Percentiles rank a stretch among this genome's conserved stretches.
These are phyloP conservation scores for Cirrhinus molitorella DNA, from an alignment of 2,797 vertebrate species.

Conservation along the genomic window DNA sequence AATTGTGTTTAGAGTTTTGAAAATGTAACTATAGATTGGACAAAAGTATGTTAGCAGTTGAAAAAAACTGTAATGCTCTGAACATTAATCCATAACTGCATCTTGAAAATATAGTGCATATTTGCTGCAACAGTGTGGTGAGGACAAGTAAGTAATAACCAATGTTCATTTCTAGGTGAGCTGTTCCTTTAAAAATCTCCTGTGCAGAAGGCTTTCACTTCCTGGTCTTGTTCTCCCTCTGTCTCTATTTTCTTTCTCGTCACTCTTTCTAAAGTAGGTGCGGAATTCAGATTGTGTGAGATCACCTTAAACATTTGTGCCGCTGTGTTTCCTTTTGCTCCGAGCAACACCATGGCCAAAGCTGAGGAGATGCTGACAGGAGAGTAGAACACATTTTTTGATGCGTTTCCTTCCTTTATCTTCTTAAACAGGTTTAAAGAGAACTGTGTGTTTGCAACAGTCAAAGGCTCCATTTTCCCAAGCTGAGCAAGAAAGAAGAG, in stretches of 20 bases:
- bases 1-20: no score
- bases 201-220: background rate
- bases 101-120: background rate
- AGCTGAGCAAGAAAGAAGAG: background rate
- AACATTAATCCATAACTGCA: background rate
- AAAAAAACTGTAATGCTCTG: no score
- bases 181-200: background rate
- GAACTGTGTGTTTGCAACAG: constrained; percentile 76
- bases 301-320: constrained; percentile 85
- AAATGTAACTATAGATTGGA: no score
- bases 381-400: constrained; percentile 83
- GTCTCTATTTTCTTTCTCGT: background rate
- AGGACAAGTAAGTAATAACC: background rate
- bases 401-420: constrained; percentile 68
- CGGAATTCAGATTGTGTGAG: no score
- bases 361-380: constrained; percentile 89
- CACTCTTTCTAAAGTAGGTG: constrained; percentile 18
- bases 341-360: constrained; percentile 86
- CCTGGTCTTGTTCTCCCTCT: background rate
- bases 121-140: background rate
- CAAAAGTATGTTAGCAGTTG: no score
- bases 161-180: background rate
- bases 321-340: constrained; percentile 82
- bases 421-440: constrained; percentile 80
- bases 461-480: no score